phyloP scores from a whole-genome alignment of 2,797 vertebrate species.

The Cephalopachus bancanus region DNA sequence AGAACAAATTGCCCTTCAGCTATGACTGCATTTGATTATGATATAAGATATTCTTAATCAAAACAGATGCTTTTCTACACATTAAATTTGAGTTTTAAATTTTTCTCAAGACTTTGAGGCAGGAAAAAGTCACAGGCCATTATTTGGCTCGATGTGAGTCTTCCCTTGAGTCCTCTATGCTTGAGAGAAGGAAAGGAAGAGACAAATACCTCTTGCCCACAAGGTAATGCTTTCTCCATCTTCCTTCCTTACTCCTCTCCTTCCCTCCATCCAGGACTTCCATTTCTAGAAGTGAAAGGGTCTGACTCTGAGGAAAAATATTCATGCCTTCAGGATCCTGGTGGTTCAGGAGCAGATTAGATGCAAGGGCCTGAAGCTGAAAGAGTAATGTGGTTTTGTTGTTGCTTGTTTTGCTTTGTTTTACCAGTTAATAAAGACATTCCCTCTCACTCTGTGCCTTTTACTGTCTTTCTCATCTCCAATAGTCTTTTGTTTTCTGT shows the following conservation, averaged over 20 bases:
- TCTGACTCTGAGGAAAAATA: background rate
- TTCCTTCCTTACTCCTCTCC: background rate
- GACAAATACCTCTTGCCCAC: background rate
- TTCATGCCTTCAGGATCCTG: background rate
- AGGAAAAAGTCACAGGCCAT: background rate
- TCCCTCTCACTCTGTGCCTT: background rate
- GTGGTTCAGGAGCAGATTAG: background rate
- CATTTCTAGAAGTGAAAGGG: background rate
- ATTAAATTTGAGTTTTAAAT: constrained; percentile 23
- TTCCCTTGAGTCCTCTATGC: background rate
- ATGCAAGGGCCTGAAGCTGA: background rate
- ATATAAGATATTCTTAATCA: constrained; percentile 79
- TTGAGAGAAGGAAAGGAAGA: background rate
- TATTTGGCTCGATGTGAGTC: background rate
- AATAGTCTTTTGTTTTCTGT: too few species aligned
- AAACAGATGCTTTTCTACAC: constrained; percentile 73
- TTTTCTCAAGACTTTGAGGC: constrained; percentile 55
- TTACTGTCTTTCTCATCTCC: background rate
- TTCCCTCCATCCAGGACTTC: background rate
- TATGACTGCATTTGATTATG: constrained; percentile 74
- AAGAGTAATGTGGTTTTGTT: background rate
- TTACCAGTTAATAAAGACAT: background rate
- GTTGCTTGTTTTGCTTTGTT: background rate
- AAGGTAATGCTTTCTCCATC: background rate
- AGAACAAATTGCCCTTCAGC: constrained; percentile 75